phyloP scores from a whole-genome alignment of 2,888 invertebrate genomes.

The Hypolimnas misippus region DNA sequence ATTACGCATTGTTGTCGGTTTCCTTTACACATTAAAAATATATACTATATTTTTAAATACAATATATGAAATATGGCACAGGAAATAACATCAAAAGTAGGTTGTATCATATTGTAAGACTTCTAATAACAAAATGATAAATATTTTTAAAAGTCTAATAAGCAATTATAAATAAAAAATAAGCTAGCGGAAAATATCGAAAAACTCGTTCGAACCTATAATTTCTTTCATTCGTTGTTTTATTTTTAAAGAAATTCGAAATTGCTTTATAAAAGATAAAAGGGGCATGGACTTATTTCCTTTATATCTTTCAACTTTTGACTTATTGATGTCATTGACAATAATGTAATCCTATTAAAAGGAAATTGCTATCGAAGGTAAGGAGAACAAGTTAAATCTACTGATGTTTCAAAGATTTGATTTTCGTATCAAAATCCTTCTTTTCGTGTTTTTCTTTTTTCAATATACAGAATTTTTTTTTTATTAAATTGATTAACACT shows the following conservation, averaged over 20 bases:
- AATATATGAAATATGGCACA: no score
- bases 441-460: no score
- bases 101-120: background rate
- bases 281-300: constrained; percentile 15
- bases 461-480: no score
- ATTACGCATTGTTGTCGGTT: no score
- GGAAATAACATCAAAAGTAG: no score
- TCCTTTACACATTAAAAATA: no score
- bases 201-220: constrained; percentile 5
- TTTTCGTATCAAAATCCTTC: constrained; percentile 4
- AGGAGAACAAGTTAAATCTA: constrained; percentile 19
- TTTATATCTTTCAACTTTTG: constrained; percentile 24
- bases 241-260: background rate
- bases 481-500: no score
- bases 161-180: background rate
- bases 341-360: constrained; percentile 32
- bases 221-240: background rate
- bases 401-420: constrained; percentile 10
- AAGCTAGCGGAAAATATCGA: constrained; percentile 7
- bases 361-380: constrained; percentile 31
- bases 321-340: constrained; percentile 22
- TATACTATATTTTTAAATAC: no score
- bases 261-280: constrained; percentile 19
- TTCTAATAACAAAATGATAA: background rate
- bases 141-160: background rate